Evolutionary conservation across 2,113 vertebrate species (phyloP).

Genomic region (Pterocles burchelli): DNA sequence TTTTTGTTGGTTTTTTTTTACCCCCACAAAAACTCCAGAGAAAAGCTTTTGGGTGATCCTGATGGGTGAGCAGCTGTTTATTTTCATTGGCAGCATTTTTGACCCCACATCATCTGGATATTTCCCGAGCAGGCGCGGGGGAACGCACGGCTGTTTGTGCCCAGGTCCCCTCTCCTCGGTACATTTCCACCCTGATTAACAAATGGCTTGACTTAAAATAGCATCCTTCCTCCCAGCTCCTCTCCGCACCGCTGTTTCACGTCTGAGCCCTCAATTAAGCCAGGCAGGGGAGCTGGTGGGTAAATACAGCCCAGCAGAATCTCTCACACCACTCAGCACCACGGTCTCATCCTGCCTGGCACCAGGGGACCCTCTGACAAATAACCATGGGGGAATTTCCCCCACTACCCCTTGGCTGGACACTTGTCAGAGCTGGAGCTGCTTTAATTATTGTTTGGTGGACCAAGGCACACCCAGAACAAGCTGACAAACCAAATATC

Average conservation of each 20-base stretch:
- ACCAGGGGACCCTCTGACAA: accelerated
- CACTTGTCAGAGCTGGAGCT: accelerated
- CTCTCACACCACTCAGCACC: accelerated
- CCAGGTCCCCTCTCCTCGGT: neutral
- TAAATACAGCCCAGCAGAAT: too few relatives aligned
- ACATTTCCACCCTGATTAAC: neutral
- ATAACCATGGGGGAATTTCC: accelerated
- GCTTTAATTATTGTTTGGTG: neutral
- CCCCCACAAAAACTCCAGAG: too few relatives aligned
- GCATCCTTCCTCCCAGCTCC: neutral
- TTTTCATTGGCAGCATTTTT: neutral
- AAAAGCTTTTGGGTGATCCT: neutral
- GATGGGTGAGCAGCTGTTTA: accelerated
- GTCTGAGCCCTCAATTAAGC: neutral
- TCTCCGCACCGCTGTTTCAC: accelerated
- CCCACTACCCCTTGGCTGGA: neutral
- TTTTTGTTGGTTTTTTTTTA: neutral
- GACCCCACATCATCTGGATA: accelerated
- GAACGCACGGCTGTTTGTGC: accelerated
- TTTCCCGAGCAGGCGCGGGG: neutral
- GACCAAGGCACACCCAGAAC: neutral
- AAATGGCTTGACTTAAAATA: neutral
- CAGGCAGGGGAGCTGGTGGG: accelerated
- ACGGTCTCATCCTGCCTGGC: accelerated
- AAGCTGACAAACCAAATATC: accelerated